These are phyloP conservation scores for Gavialis gangeticus DNA, from an alignment of 2,113 vertebrate genomes.

Conservation along the genomic window DNA sequence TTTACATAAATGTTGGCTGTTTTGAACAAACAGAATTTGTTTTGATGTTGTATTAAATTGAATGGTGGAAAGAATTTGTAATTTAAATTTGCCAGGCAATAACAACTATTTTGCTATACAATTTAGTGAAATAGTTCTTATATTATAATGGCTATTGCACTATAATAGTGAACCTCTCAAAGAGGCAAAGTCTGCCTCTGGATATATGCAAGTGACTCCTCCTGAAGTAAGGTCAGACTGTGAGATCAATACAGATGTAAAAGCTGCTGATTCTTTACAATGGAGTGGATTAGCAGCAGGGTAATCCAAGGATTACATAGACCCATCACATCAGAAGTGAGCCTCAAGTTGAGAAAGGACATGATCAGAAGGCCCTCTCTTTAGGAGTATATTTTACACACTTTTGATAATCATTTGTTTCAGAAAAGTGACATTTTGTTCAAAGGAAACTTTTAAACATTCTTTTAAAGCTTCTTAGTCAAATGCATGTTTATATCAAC, in stretches of 20 bases:
- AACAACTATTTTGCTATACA: not conserved
- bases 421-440: not conserved
- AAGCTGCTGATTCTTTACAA: slow-evolving; percentile 40
- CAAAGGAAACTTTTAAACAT: not conserved
- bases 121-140: slow-evolving; percentile 6
- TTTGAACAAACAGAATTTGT: not conserved
- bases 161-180: not conserved
- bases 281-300: slow-evolving; percentile 4
- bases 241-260: slow-evolving; percentile 30
- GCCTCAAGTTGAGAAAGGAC: not conserved
- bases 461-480: not conserved
- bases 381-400: not conserved
- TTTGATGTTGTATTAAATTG: not conserved
- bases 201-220: not conserved
- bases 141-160: not conserved
- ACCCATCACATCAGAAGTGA: not conserved
- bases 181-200: slow-evolving; percentile 5
- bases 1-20: not conserved
- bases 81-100: not conserved
- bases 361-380: not conserved
- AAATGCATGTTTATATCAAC: not conserved
- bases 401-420: not conserved
- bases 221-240: slow-evolving; percentile 8
- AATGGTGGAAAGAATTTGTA: not conserved
- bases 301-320: slow-evolving; percentile 57